Conservation (phyloP, 2,113 vertebrate genomes). For the Podiceps cristatus region DNA sequence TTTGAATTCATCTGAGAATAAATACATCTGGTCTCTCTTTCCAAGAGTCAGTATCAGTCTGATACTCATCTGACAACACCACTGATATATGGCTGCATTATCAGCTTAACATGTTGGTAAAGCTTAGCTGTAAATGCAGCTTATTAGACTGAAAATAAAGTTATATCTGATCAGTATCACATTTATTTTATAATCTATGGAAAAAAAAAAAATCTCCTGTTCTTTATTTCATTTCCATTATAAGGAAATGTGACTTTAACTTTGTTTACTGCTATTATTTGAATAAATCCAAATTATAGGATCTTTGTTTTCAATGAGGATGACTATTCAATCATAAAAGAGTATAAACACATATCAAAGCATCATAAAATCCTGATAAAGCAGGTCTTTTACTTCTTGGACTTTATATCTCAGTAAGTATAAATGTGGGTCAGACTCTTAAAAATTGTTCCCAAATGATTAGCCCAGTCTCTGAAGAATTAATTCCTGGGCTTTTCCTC, state of each 20-base stretch:
- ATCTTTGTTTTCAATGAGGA: neutral
- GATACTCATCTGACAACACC: neutral
- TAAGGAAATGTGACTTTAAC: neutral
- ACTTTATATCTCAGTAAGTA: neutral
- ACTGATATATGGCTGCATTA: neutral
- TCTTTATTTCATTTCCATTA: neutral
- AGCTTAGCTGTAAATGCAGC: neutral
- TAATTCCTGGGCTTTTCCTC: neutral
- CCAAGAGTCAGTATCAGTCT: neutral
- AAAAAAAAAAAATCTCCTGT: neutral
- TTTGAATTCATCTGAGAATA: neutral
- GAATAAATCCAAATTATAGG: neutral
- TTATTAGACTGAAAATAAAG: neutral
- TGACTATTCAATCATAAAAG: neutral
- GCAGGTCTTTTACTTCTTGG: neutral
- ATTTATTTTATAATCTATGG: neutral
- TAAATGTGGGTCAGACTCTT: neutral
- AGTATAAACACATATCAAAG: neutral
- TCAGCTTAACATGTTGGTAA: neutral
- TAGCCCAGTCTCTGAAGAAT: neutral
- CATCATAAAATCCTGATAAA: constrained; percentile 28
- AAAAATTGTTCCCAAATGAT: neutral
- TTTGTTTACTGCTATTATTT: neutral
- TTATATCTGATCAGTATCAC: neutral
- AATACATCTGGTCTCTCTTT: neutral